Evolutionary conservation across 2,113 vertebrate genomes (phyloP).

Genomic region (Brachypteracias leptosomus): DNA sequence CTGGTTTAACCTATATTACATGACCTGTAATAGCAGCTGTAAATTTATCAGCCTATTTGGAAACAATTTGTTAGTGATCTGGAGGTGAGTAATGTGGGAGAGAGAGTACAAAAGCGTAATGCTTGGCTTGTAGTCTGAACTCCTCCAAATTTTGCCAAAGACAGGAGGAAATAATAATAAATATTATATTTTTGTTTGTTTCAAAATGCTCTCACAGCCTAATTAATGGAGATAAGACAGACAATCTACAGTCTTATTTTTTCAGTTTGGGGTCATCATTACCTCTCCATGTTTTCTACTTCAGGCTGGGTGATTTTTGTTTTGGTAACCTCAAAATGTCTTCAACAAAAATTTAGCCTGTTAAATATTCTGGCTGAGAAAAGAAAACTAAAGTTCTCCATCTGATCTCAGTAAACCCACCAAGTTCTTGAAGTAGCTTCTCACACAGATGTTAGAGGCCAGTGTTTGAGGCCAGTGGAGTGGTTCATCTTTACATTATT

Average conservation of each 20-base stretch:
- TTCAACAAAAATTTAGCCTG: not conserved
- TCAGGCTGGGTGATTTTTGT: not conserved
- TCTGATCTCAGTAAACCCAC: not conserved
- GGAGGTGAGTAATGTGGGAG: fast-evolving
- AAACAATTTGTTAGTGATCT: not conserved
- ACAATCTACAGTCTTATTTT: not conserved
- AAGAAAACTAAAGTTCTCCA: not conserved
- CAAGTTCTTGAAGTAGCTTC: not conserved
- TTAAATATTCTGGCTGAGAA: not conserved
- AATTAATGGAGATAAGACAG: not conserved
- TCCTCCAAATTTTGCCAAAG: not conserved
- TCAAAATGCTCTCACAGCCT: not conserved
- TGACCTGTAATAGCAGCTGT: not conserved
- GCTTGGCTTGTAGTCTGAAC: not conserved
- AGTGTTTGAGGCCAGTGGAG: fast-evolving
- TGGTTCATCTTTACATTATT: not conserved
- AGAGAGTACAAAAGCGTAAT: not conserved
- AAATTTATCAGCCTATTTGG: constrained; percentile 32
- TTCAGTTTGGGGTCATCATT: not conserved
- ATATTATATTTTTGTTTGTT: not conserved
- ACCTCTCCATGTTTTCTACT: not conserved
- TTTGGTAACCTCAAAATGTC: not conserved
- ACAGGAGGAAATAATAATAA: not conserved
- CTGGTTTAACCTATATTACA: not conserved
- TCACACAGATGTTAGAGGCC: not conserved